Evolutionary conservation across 2,113 vertebrate genomes (phyloP).

Genomic region (Castor canadensis): DNA sequence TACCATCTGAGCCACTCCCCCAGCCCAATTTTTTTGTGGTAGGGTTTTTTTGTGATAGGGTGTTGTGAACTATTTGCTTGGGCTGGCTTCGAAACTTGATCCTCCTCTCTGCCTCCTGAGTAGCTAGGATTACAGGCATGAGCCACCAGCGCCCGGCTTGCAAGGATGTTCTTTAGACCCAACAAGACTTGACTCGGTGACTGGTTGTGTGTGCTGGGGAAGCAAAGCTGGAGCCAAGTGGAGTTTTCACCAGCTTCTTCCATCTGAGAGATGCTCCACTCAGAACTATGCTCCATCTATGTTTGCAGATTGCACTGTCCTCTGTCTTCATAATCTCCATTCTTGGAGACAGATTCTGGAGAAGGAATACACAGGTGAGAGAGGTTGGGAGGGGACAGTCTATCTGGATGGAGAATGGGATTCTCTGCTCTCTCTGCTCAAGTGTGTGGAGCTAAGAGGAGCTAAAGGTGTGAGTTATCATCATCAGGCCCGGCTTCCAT

Average conservation of each 20-base stretch:
- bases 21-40: too few relatives aligned
- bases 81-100: too few relatives aligned
- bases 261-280: neutral
- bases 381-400: neutral
- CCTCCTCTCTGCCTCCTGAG: too few relatives aligned
- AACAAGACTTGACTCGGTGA: neutral
- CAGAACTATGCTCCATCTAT: neutral
- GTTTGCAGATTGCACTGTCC: neutral
- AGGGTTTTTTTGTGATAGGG: too few relatives aligned
- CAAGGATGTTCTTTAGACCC: constrained; percentile 3
- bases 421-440: neutral
- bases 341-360: neutral
- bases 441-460: neutral
- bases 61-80: too few relatives aligned
- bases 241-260: neutral
- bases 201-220: neutral
- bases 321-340: neutral
- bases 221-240: neutral
- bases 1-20: too few relatives aligned
- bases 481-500: neutral
- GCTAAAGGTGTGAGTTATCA: neutral
- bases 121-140: too few relatives aligned
- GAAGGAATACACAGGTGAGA: neutral
- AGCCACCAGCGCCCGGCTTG: too few relatives aligned
- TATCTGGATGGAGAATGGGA: neutral